These are phyloP conservation scores for Ormyrus nitidulus DNA, from an alignment of 2,888 invertebrate genomes.

Conservation along the genomic window DNA sequence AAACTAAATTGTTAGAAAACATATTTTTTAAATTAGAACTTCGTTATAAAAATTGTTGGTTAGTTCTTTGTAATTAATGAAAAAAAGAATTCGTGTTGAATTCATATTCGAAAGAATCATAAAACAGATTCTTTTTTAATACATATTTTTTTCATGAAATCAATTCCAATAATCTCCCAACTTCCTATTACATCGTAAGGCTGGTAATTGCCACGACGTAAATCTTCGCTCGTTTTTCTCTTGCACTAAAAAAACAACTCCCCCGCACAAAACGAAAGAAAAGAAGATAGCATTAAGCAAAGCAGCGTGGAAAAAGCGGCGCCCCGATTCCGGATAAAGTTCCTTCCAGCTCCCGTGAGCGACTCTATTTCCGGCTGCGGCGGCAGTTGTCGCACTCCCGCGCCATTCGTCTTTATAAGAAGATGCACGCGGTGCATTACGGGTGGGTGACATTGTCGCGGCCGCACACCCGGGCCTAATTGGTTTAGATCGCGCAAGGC, in stretches of 20 bases:
- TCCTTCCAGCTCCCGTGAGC: constrained; percentile 46
- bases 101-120: no score
- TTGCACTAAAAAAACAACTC: constrained; percentile 11
- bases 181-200: constrained; percentile 3
- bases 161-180: constrained; percentile 27
- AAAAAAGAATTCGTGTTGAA: no score
- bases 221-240: constrained; percentile 42
- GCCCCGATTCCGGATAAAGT: constrained; percentile 52
- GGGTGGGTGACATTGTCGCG: constrained; percentile 71
- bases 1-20: not conserved
- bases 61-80: no score
- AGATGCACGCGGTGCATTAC: constrained; percentile 63
- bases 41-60: no score
- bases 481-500: constrained; percentile 66
- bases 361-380: constrained; percentile 59
- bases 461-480: constrained; percentile 71
- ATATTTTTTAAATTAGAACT: no score
- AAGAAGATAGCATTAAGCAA: constrained; percentile 14
- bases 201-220: constrained; percentile 44
- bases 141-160: constrained; percentile 19
- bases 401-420: constrained; percentile 45
- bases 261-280: constrained; percentile 26
- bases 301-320: constrained; percentile 3
- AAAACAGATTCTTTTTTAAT: not conserved
- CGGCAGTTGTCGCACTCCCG: constrained; percentile 20